A percentile compares a stretch with the other conserved stretches of the same genome.
phyloP scores from a whole-genome alignment of 2,113 vertebrate species.

The Xenopus laevis region DNA sequence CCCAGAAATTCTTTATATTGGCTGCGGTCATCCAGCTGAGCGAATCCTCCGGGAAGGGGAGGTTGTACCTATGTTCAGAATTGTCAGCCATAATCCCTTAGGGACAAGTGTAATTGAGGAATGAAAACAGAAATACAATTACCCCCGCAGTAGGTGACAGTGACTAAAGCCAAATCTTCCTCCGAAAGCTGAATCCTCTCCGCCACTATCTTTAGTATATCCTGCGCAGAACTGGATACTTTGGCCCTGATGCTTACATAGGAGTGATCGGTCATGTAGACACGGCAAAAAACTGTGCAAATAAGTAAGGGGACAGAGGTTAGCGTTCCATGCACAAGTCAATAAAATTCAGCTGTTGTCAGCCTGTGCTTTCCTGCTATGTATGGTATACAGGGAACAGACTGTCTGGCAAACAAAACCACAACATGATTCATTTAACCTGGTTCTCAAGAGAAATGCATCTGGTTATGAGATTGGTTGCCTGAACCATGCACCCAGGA shows the following conservation, averaged over 20 bases:
- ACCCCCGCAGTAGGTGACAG: conserved; percentile 82
- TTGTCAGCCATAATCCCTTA: conserved; percentile 41
- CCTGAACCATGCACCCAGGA: background rate
- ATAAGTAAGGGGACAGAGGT: conserved; percentile 41
- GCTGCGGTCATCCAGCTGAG: conserved; percentile 61
- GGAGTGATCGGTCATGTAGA: conserved; percentile 86
- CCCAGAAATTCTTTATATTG: conserved; percentile 58
- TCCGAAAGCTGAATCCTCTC: conserved; percentile 80
- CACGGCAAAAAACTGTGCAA: conserved; percentile 81
- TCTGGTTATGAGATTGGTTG: background rate
- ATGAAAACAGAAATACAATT: conserved; percentile 51
- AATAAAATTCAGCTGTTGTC: conserved; percentile 30
- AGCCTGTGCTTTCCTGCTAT: conserved; percentile 27
- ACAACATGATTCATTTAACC: background rate
- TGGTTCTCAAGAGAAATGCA: background rate
- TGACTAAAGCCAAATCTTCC: conserved; percentile 79
- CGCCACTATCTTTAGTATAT: conserved; percentile 81
- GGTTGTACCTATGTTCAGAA: conserved; percentile 44
- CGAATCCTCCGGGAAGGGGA: conserved; percentile 32
- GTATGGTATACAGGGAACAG: conserved; percentile 27
- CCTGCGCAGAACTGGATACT: conserved; percentile 70
- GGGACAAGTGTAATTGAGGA: conserved; percentile 38
- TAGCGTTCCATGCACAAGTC: conserved; percentile 28
- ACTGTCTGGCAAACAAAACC: conserved; percentile 8
- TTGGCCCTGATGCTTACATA: conserved; percentile 85